A percentile compares a stretch with the other conserved stretches of the same genome.
These are phyloP conservation scores for Clavelina lepadiformis DNA, from an alignment of 23 tunicate species.

Conservation along the genomic window DNA sequence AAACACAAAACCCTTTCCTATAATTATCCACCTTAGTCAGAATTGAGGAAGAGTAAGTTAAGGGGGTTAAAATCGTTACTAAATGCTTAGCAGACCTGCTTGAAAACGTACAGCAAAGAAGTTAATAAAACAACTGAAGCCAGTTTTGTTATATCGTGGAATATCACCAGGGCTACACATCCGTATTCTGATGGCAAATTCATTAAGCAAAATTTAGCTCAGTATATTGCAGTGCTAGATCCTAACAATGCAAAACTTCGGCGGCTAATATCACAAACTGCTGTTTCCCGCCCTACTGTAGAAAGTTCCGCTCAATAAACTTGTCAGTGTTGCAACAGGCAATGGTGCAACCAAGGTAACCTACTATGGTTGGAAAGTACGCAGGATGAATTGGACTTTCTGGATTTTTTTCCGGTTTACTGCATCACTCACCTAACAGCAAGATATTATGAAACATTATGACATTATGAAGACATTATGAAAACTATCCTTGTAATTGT, in stretches of 20 bases:
- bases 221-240: slow-evolving; percentile 13
- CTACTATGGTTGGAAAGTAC: neutral
- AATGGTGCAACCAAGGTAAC: too few species aligned
- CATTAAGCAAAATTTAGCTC: slow-evolving; percentile 9
- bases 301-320: too few species aligned
- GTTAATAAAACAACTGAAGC: slow-evolving; percentile 2
- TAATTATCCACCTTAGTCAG: slow-evolving; percentile 13
- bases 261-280: neutral
- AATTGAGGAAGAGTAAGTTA: slow-evolving; percentile 5
- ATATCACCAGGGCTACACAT: neutral
- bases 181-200: slow-evolving; percentile 10
- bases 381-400: slow-evolving; percentile 8
- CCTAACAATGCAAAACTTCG: slow-evolving; percentile 10
- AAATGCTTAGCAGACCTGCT: neutral
- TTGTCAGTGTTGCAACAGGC: too few species aligned
- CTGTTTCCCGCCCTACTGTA: neutral
- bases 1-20: slow-evolving; percentile 10
- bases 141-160: slow-evolving; percentile 2
- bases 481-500: neutral
- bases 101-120: neutral
- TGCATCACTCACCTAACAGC: slow-evolving; percentile 1
- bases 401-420: neutral
- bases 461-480: slow-evolving; percentile 4
- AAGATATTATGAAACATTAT: neutral
- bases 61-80: slow-evolving; percentile 5